Base-by-base conservation (phyloP, 2,797 vertebrate genomes). In the Corythornis leucogaster region DNA sequence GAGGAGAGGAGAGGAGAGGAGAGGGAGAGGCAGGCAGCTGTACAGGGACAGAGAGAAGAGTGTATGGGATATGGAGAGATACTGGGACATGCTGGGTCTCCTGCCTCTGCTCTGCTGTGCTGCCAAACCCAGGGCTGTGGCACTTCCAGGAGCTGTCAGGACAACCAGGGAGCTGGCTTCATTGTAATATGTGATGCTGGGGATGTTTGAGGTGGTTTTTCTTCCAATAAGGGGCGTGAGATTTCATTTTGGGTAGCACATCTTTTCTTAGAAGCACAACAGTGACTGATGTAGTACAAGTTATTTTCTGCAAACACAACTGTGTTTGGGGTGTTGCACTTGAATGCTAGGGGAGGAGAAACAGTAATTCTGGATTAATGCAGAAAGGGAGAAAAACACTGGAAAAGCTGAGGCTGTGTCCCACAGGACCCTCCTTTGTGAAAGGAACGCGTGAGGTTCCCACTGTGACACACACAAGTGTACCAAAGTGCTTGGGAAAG, bases 231-330 rank as follows among this genome's bases (percentile, higher is more conserved):
- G 0, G 58, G 42, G 38, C 3, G 33, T 51, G 78, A 90, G 81
- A 46, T 71, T 90, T 68, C 73, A 4, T 85, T 83, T 92, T 11
- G 78, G 83, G 80, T 93, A 88, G 80, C 79, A 4, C n/a, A 4
- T 76, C 78, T 87, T 94, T 86, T 89, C 95, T 92, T 91, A 82
- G 93, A 90, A 94, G 80, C 75, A 13, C 42, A 9, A 25, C 82
- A 66, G 87, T 26, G 92, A 53, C 63, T 87, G 70, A 28, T 74
- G 80, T 25, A 35, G 88, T 91, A 71, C 89, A 88, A 86, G 90
- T 48, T 75, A 83, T 90, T 93, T 90, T 31, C 91, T 90, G 86
- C 92, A 92, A 94, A 93, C 92, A 92, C 93, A 92, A 94, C 90
- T 74, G 80, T 88, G 83, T 91, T 86, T 90, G 94, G 86, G 86